Base-by-base conservation (phyloP, 1,140 invertebrate genomes). In the Campoletis sonorensis region DNA sequence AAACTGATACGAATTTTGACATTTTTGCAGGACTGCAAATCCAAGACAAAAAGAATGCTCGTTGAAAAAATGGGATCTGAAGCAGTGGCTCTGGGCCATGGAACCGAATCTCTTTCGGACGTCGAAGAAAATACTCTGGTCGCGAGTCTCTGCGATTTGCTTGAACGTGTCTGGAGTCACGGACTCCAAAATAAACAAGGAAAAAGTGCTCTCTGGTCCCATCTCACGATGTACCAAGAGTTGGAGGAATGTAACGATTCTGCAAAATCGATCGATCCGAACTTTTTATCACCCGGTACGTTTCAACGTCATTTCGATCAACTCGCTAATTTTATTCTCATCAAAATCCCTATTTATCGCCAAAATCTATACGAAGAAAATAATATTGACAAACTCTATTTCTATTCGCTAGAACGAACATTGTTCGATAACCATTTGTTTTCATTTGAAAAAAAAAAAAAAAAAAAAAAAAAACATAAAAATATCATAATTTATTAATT, bases 151-250 rank as follows among this genome's bases (percentile, higher is more conserved):
- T 99, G 99, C 93, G 99, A 99, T 93, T 94, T 99, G 49, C 90
- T 99, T 16, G 99, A 99, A 92, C 94, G 99, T 83, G 97, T 99
- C 61, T 99, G 99, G 99, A 97, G 97, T 1, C 98, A 99, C 91
- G 99, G 98, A 0, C 91, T 99, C 21, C 97, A 98, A 88, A 96
- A 96, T 58, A 99, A 99, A 91, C 97, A 98, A 93, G 98, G 97
- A 11, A 98, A 98, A 92, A 98, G 97, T 11, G 97, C 98, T 0
- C 92, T 99, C 0, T 99, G 98, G 98, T 97, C 97, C 70, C 98
- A 99, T 89, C 92, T 99, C 16, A 94, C 95, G 0, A 97, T 96
- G 90, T 98, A 97, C 90, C 95, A 98, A 87, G 97, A 98, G 87
- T 90, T 96, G 67, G 96, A 98, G 86, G 96, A 98, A 82, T 95